Evolutionary conservation across 2,888 invertebrate genomes (phyloP), one percentile per base, ranked within the genome.

Genomic region (Netelia fuscicornis): DNA sequence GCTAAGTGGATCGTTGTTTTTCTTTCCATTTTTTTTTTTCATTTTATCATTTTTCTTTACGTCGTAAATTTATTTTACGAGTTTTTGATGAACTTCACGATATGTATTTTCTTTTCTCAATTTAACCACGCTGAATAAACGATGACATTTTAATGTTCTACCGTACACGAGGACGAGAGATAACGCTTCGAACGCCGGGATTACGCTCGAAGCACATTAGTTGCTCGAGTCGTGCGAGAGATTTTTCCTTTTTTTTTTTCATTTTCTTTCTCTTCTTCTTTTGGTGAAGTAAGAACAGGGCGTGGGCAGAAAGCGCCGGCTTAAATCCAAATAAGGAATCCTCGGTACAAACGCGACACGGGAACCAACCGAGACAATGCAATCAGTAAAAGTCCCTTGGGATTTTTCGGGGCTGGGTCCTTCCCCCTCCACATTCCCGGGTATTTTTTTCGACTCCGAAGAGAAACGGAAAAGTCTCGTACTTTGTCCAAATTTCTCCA

Each of bases 241-340:
- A 17, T 17, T 17, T 17, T 17, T 17, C 17, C 17, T 17, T 17
- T 17, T 17, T 17, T 13, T n/a, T 20, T 58, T 58, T 20, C 17
- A 17, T 58, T 20, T 17, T 58, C 9, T 0, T 25, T 58, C 6
- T 58, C 17, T 20, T 9, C 9, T 17, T 58, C 20, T 30, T 30
- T 58, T 9, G 74, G 80, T 74, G 72, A 80, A 80, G 65, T 25
- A 64, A 23, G 25, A 74, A 67, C 13, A 20, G 10, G 62, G 52
- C 56, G 67, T 65, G 80, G 25, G 67, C 48, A 64, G 65, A 71
- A 48, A 56, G 62, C 52, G 48, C 23, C 23, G 80, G 80, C 80
- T 81, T 20, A 67, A 74, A 44, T 74, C 80, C 80, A 67, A 58
- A 74, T 81, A 81, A 81, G 80, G 80, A 30, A 74, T 72, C 67